Percentiles rank a stretch among this genome's conserved stretches.
phyloP scores from a whole-genome alignment of 2,797 vertebrate species.

The Rhynchotus rufescens region DNA sequence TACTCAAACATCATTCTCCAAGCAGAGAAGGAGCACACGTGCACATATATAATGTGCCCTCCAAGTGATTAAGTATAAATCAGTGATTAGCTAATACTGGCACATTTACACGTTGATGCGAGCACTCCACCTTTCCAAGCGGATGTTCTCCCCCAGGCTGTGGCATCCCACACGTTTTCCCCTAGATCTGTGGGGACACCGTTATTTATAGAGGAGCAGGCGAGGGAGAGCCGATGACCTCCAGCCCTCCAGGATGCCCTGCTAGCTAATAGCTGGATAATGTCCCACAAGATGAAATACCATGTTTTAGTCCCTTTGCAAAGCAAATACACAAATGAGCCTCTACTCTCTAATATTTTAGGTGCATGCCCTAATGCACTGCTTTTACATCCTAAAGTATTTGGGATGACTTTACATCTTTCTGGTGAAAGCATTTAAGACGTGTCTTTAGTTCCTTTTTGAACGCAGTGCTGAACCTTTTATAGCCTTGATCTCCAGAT shows the following conservation, averaged over 20 bases:
- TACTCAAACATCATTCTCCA: not conserved
- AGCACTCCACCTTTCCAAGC: not conserved
- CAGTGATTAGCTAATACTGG: conserved; percentile 16
- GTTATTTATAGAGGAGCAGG: fast-evolving
- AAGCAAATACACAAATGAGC: not conserved
- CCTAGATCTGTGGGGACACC: not conserved
- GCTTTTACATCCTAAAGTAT: not conserved
- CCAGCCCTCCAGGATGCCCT: not conserved
- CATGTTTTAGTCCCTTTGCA: not conserved
- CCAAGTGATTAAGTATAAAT: conserved; percentile 31
- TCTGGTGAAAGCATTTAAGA: not conserved
- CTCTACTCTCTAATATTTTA: not conserved
- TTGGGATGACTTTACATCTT: not conserved
- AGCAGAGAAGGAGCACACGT: not conserved
- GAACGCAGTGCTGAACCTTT: not conserved
- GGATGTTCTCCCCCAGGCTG: not conserved
- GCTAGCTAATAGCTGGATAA: not conserved
- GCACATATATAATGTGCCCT: not conserved
- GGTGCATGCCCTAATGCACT: not conserved
- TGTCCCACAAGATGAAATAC: not conserved
- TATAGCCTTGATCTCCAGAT: not conserved
- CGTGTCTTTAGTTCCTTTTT: not conserved
- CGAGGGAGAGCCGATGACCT: not conserved
- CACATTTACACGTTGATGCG: not conserved
- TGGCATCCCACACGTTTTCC: not conserved